These are phyloP conservation scores for Trogon melanurus DNA, from an alignment of 2,113 vertebrate species.

Conservation along the genomic window DNA sequence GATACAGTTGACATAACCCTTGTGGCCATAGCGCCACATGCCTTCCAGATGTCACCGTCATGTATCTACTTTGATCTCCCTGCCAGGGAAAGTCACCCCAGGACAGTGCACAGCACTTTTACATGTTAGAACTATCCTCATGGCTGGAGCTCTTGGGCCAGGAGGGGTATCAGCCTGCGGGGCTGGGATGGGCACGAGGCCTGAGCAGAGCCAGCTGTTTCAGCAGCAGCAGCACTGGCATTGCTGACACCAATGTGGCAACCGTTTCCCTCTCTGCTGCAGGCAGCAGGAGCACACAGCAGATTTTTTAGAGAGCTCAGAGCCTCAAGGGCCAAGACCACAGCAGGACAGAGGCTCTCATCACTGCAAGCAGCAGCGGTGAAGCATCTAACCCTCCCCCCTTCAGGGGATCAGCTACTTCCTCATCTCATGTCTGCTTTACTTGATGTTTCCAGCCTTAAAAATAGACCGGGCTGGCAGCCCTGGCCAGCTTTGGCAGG, in stretches of 20 bases:
- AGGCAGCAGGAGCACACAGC: neutral
- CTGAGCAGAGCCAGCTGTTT: neutral
- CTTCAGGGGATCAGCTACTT: neutral
- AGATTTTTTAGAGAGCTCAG: neutral
- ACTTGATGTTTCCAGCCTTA: neutral
- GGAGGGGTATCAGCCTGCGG: fast-evolving
- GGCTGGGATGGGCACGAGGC: neutral
- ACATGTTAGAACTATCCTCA: fast-evolving
- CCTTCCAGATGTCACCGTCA: neutral
- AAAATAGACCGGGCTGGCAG: neutral
- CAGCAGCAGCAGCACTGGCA: neutral
- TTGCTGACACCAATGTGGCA: fast-evolving
- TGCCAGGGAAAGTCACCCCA: neutral
- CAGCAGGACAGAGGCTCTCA: neutral
- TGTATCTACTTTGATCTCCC: fast-evolving
- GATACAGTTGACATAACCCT: neutral
- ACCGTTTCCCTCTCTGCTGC: neutral
- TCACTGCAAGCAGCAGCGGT: fast-evolving
- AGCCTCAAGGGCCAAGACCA: neutral
- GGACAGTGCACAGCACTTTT: fast-evolving
- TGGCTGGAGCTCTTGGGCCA: fast-evolving
- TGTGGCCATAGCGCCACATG: neutral
- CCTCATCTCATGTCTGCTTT: neutral
- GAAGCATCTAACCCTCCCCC: neutral
- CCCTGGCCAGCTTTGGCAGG: fast-evolving